phyloP scores from a whole-genome alignment of 2,888 invertebrate species.

The Platycnemis pennipes region DNA sequence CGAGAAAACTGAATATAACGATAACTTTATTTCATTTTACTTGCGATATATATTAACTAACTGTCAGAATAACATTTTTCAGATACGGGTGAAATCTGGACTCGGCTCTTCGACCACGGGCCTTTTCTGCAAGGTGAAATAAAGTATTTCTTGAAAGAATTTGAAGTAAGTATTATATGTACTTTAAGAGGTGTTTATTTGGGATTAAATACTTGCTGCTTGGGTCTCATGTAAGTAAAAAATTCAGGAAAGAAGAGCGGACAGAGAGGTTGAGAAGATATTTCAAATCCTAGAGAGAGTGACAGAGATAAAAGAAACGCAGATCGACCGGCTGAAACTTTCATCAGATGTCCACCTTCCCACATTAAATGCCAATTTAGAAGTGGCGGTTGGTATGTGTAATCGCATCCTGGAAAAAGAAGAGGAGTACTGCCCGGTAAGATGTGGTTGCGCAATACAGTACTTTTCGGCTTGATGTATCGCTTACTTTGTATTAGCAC shows the following conservation, averaged over 20 bases:
- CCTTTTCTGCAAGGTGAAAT: slow-evolving; percentile 93
- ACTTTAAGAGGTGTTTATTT: slow-evolving; percentile 52
- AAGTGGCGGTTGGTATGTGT: slow-evolving; percentile 84
- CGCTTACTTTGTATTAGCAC: too few relatives aligned
- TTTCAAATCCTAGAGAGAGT: slow-evolving; percentile 89
- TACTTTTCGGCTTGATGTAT: not conserved
- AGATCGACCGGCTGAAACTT: slow-evolving; percentile 85
- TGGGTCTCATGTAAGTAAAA: slow-evolving; percentile 74
- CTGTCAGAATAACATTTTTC: slow-evolving; percentile 70
- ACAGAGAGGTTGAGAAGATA: slow-evolving; percentile 89
- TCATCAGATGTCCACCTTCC: slow-evolving; percentile 83
- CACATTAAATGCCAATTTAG: slow-evolving; percentile 84
- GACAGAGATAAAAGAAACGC: slow-evolving; percentile 88
- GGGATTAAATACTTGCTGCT: not conserved
- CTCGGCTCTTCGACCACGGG: slow-evolving; percentile 92
- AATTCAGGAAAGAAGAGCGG: slow-evolving; percentile 87
- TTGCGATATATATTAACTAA: not conserved
- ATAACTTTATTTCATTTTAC: too few relatives aligned
- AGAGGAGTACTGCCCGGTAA: slow-evolving; percentile 82
- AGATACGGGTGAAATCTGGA: slow-evolving; percentile 93
- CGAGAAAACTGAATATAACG: not conserved
- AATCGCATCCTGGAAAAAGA: slow-evolving; percentile 84
- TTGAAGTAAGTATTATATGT: slow-evolving; percentile 85
- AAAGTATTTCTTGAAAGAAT: slow-evolving; percentile 90
- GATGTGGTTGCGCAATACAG: slow-evolving; percentile 69